A percentile compares a stretch with the other conserved stretches of the same genome.
phyloP scores from a whole-genome alignment of 2,888 invertebrate species.

The Tridacna gigas region DNA sequence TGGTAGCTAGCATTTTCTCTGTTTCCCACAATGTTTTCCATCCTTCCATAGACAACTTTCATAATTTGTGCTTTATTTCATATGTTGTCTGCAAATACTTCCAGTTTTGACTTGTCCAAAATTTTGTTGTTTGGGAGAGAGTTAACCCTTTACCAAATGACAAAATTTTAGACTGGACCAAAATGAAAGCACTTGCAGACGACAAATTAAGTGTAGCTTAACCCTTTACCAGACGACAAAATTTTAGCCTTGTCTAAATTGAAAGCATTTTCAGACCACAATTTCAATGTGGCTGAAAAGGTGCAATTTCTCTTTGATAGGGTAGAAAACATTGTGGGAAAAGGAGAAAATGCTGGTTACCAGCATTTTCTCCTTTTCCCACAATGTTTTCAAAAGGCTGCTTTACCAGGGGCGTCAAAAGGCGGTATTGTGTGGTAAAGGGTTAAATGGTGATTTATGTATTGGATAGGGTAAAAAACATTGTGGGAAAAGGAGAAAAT shows the following conservation, averaged over 20 bases:
- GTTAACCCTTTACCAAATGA: too few relatives aligned
- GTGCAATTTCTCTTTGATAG: neutral
- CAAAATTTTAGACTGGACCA: too few relatives aligned
- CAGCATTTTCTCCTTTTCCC: neutral
- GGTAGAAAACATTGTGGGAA: neutral
- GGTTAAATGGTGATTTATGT: too few relatives aligned
- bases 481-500: neutral
- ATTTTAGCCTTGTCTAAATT: too few relatives aligned
- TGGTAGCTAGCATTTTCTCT: neutral
- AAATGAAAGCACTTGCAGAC: too few relatives aligned
- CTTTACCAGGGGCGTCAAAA: neutral
- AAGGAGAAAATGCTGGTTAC: neutral
- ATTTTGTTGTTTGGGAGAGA: neutral
- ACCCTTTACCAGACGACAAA: too few relatives aligned
- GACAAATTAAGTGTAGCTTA: too few relatives aligned
- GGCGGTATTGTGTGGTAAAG: neutral
- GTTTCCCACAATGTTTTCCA: neutral
- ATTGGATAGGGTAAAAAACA: too few relatives aligned
- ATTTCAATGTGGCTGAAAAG: neutral
- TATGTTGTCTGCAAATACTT: neutral
- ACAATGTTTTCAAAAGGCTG: neutral
- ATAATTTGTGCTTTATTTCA: neutral
- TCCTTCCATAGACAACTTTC: neutral
- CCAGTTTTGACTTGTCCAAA: too few relatives aligned
- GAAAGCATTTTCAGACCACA: too few relatives aligned